Evolutionary conservation across 2,797 vertebrate species (phyloP), one percentile per base, ranked within the genome.

Genomic region (Pipistrellus pygmaeus): DNA sequence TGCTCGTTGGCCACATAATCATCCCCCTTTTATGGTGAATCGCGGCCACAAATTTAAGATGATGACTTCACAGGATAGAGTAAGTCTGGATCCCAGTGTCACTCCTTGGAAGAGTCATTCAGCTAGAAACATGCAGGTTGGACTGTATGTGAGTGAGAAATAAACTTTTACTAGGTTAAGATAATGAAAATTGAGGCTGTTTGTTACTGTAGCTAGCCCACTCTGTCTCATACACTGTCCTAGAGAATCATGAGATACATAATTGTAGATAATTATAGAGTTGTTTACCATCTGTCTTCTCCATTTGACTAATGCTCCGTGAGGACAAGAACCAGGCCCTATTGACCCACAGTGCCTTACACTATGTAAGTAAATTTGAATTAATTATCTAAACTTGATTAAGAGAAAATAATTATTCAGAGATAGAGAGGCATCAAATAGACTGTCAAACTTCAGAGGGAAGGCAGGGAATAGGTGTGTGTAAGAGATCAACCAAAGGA

Each of bases 301-400:
- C 48, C 73, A 46, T 17, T 72, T 78, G 62, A 44, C 48, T 66
- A 32, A 68, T 69, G 69, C 18, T 85, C 5, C 17, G 48, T 17
- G 6, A 84, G 62, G 35, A 2, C 38, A 89, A 85, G 48, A 35
- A 71, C n/a, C 27, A n/a, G 30, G 60, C 20, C 14, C 55, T 85
- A 11, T 1, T 60, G 51, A 66, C 25, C 5, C 12, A 27, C 7
- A 64, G 18, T 25, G 6, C 68, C 23, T 32, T 60, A 9, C 46
- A 25, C 14, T 38, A 11, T 13, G 2, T 32, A 21, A 48, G 35
- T 75, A 75, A 32, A 32, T 53, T 20, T 71, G 41, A 90, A 68
- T n/a, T 69, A 48, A 8, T 82, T 91, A 55, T 89, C 64, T 78
- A 21, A 83, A 20, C 30, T 87, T 89, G 44, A 80, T 71, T 89